A percentile compares a stretch with the other conserved stretches of the same genome.
phyloP scores from a whole-genome alignment of 2,888 invertebrate genomes.

The Acanthacorydalis orientalis region DNA sequence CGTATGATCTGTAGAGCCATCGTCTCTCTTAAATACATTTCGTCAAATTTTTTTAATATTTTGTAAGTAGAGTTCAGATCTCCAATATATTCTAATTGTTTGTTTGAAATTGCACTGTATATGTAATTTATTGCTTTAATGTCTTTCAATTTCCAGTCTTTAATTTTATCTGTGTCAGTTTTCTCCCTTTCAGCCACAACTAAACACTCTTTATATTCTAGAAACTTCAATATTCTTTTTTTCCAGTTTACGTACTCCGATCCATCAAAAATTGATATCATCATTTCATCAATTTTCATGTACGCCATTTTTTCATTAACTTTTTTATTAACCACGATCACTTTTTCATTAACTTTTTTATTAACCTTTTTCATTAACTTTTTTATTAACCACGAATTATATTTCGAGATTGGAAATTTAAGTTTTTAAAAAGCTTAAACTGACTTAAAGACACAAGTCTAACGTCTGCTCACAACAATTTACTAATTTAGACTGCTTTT shows the following conservation, averaged over 20 bases:
- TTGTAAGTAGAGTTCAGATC: background rate
- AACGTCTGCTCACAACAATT: too few species aligned
- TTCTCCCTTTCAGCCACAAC: constrained; percentile 3
- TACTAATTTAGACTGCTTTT: too few species aligned
- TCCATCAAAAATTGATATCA: constrained; percentile 10
- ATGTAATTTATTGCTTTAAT: constrained; percentile 6
- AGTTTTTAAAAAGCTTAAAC: too few species aligned
- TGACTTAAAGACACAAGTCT: too few species aligned
- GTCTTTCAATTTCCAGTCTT: constrained; percentile 5
- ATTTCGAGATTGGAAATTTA: too few species aligned
- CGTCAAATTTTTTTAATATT: constrained; percentile 5
- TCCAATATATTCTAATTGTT: constrained; percentile 10
- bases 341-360: too few species aligned
- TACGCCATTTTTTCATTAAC: constrained; percentile 7
- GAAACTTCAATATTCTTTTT: constrained; percentile 8
- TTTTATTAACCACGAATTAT: too few species aligned
- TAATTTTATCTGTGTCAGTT: constrained; percentile 2
- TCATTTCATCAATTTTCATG: constrained; percentile 8
- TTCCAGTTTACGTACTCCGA: constrained; percentile 10
- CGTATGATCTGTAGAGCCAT: constrained; percentile 10
- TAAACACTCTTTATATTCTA: constrained; percentile 8
- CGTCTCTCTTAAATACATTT: constrained; percentile 5
- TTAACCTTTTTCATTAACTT: too few species aligned
- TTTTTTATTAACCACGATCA: too few species aligned
- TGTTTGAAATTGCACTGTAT: background rate